Percentiles rank a stretch among this genome's conserved stretches.
phyloP scores from a whole-genome alignment of 2,888 invertebrate genomes.

The Hirudinaria manillensis region DNA sequence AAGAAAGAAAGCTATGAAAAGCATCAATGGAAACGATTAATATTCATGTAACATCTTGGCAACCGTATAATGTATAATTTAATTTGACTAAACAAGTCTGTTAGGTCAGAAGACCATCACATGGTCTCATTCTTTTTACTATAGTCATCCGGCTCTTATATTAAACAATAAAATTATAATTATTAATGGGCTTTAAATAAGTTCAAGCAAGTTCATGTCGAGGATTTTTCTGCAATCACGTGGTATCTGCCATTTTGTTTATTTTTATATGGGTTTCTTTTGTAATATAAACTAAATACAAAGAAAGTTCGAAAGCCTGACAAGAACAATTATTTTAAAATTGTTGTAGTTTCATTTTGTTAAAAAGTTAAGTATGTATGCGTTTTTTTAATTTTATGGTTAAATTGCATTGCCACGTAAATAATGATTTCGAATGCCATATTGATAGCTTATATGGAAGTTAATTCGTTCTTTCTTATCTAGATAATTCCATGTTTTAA shows the following conservation, averaged over 20 bases:
- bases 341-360: background rate
- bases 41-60: too few relatives aligned
- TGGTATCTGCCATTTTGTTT: slow-evolving; percentile 27
- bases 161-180: too few relatives aligned
- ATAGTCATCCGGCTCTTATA: too few relatives aligned
- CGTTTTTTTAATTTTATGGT: background rate
- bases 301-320: slow-evolving; percentile 14
- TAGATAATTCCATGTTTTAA: background rate
- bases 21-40: too few relatives aligned
- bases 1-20: too few relatives aligned
- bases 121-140: too few relatives aligned
- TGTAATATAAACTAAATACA: slow-evolving; percentile 13
- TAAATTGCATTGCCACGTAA: slow-evolving; percentile 18
- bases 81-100: too few relatives aligned
- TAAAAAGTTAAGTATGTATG: slow-evolving; percentile 17
- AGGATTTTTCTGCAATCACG: slow-evolving; percentile 13
- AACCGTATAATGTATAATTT: too few relatives aligned
- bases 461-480: background rate
- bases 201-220: too few relatives aligned
- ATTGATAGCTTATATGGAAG: slow-evolving; percentile 8
- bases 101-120: too few relatives aligned
- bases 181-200: too few relatives aligned
- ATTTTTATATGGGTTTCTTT: slow-evolving; percentile 20
- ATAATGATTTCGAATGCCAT: slow-evolving; percentile 8
- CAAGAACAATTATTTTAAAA: slow-evolving; percentile 1